Conservation (phyloP, 2,888 invertebrate genomes). For the Leucoma salicis region DNA sequence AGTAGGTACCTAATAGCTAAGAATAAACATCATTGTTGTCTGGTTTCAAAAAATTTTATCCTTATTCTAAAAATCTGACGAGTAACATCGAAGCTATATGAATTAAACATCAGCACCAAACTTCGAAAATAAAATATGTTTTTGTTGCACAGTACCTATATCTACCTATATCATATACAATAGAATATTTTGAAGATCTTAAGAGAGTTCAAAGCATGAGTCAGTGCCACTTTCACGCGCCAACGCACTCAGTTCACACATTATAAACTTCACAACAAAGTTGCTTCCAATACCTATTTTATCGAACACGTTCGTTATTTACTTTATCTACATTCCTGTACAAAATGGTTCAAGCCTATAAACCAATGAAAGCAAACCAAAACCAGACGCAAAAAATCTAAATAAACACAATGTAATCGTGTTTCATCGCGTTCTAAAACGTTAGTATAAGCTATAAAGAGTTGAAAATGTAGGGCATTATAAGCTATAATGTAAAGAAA, state of each 20-base stretch:
- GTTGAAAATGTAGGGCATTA: slow-evolving; percentile 46
- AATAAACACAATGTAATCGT: slow-evolving; percentile 38
- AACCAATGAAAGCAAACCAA: slow-evolving; percentile 26
- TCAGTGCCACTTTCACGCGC: neutral
- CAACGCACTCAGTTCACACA: slow-evolving; percentile 6
- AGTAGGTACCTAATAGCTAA: too few relatives aligned
- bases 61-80: too few relatives aligned
- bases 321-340: slow-evolving; percentile 27
- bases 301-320: slow-evolving; percentile 30
- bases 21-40: too few relatives aligned
- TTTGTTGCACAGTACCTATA: too few relatives aligned
- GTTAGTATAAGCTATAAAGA: slow-evolving; percentile 33
- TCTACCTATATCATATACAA: neutral
- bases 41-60: too few relatives aligned
- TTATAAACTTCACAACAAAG: slow-evolving; percentile 7
- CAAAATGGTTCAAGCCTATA: slow-evolving; percentile 25
- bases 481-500: slow-evolving; percentile 15
- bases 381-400: slow-evolving; percentile 38
- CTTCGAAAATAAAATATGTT: too few relatives aligned
- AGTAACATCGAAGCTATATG: too few relatives aligned
- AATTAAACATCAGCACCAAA: too few relatives aligned
- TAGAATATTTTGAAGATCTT: neutral
- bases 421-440: slow-evolving; percentile 44
- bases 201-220: slow-evolving; percentile 8
- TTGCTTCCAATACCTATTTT: slow-evolving; percentile 13